Base-by-base conservation (phyloP, 2,888 invertebrate genomes). In the Thereva nobilitata region DNA sequence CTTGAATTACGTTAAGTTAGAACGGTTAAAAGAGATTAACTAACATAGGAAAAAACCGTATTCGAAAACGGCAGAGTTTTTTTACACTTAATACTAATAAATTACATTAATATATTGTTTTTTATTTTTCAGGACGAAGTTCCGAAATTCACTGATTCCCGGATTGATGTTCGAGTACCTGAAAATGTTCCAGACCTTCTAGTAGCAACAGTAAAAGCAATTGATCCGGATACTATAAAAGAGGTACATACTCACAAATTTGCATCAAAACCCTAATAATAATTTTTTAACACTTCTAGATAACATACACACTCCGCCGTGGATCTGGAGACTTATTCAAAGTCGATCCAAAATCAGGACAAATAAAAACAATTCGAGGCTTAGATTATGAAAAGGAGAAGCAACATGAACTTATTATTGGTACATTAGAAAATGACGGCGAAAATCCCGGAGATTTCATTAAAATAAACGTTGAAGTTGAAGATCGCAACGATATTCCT, bases 401-500 rank as follows among this genome's bases (percentile, higher is more conserved):
- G 34, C 85, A 89, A 52, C 89, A 94, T 73, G 86, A 90, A 67
- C 80, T 95, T 0, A 82, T 90, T 2, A 85, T 95, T 2, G 94
- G 94, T 0, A 95, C 94, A 0, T 84, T 90, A 68, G 95, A 95
- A 77, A 95, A 95, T 75, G 86, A 85, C 70, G 86, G 86, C 0
- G 86, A 87, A 35, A 83, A 82, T 2, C 83, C 86, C 0, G 90
- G 89, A 0, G 87, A 92, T 42, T 90, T 89, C 0, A 89, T 93
- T 4, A 89, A 87, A 70, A 68, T 80, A 3, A 71, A 75, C 2
- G 73, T 81, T 6, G 76, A 79, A n/a, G 81, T 82, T 0, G 81
- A 92, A 86, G 95, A 95, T 78, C 87, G 90, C 71, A 95, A 95
- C 79, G 94, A 95, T 80, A 90, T 93, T 72, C 88, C 93, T 0